phyloP scores from a whole-genome alignment of 2,797 vertebrate genomes.

The Diglossa cyanea region DNA sequence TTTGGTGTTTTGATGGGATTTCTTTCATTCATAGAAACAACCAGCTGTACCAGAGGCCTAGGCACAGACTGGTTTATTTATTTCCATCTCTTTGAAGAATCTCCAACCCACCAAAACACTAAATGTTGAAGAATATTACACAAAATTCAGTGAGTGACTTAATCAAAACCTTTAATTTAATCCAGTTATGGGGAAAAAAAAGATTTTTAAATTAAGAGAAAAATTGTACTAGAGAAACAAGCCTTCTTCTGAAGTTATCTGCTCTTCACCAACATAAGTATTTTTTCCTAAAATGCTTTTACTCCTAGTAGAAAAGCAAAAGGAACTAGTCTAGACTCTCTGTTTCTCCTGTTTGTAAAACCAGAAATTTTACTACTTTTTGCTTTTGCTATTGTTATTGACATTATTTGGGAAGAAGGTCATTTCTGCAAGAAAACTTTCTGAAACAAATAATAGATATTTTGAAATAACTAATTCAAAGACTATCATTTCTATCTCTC shows the following conservation, averaged over 20 bases:
- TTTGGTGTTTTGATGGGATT: not conserved
- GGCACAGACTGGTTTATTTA: not conserved
- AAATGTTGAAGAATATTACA: not conserved
- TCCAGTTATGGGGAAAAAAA: not conserved
- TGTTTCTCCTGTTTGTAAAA: not conserved
- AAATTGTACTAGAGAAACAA: not conserved
- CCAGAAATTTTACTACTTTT: not conserved
- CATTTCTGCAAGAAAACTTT: not conserved
- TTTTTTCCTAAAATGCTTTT: not conserved
- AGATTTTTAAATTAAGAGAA: not conserved
- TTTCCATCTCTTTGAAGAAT: not conserved
- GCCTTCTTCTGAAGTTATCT: not conserved
- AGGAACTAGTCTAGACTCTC: not conserved
- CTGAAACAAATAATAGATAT: not conserved
- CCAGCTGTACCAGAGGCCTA: not conserved
- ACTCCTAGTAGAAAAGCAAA: not conserved
- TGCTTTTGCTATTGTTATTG: not conserved
- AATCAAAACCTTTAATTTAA: not conserved
- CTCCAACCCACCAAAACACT: not conserved
- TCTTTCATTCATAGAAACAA: not conserved
- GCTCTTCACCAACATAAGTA: accelerated
- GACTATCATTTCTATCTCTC: not conserved
- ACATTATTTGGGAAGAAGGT: too few relatives aligned
- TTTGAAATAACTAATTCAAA: not conserved
- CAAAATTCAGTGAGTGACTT: not conserved